A percentile compares a stretch with the other conserved stretches of the same genome.
phyloP scores from a whole-genome alignment of 2,888 invertebrate species.

The Drepana falcataria region DNA sequence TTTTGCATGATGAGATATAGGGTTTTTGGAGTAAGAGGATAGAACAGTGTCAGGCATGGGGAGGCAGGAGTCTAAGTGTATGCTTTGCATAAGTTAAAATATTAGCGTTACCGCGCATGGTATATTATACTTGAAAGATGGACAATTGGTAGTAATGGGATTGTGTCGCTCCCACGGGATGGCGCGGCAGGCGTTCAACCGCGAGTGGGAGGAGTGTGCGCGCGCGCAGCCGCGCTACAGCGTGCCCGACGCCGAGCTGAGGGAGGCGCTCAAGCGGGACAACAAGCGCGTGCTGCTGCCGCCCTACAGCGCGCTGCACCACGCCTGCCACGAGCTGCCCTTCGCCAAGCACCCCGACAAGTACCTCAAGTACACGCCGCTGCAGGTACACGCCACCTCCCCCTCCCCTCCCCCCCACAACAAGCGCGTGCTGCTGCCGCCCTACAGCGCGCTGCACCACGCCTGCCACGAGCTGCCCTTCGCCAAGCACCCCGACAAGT shows the following conservation, averaged over 20 bases:
- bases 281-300: conserved; percentile 93
- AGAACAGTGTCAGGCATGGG: too few species aligned
- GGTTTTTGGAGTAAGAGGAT: too few species aligned
- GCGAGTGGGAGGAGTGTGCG: conserved; percentile 94
- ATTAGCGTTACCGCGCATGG: too few species aligned
- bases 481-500: conserved; percentile 95
- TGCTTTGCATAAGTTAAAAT: too few species aligned
- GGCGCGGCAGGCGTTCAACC: conserved; percentile 89
- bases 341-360: conserved; percentile 97
- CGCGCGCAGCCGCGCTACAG: conserved; percentile 93
- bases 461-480: conserved; percentile 86
- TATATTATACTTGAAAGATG: too few species aligned
- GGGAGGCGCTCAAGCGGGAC: conserved; percentile 92
- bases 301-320: conserved; percentile 89
- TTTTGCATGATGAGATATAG: too few species aligned
- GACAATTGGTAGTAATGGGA: too few species aligned
- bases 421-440: conserved; percentile 82
- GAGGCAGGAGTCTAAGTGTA: too few species aligned
- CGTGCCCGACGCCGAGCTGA: conserved; percentile 93
- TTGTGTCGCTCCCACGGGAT: not conserved
- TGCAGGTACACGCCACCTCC: conserved; percentile 68
- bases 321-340: conserved; percentile 83
- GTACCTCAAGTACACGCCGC: conserved; percentile 93
- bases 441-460: conserved; percentile 89
- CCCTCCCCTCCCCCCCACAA: conserved; percentile 11